These are phyloP conservation scores for Synaphobranchus kaupii DNA, from an alignment of 2,797 vertebrate species.

Conservation along the genomic window DNA sequence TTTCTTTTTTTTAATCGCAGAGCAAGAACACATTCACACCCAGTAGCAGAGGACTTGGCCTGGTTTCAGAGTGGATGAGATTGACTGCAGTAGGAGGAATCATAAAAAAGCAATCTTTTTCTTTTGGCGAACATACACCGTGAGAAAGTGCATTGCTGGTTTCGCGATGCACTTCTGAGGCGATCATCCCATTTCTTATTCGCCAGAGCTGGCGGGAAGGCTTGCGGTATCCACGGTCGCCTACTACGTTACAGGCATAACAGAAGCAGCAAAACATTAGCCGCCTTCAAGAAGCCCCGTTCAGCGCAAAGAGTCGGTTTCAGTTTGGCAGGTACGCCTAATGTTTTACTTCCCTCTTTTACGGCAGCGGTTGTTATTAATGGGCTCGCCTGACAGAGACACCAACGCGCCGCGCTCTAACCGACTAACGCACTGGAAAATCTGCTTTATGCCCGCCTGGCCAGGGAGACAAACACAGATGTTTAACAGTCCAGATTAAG, in stretches of 20 bases:
- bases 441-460: neutral
- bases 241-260: neutral
- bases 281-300: neutral
- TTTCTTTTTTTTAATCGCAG: neutral
- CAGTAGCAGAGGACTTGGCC: neutral
- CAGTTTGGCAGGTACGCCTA: neutral
- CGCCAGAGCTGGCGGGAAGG: neutral
- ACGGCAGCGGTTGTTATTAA: neutral
- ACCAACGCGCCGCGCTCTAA: neutral
- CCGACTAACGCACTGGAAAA: neutral
- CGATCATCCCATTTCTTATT: no score
- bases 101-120: neutral
- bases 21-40: neutral
- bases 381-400: conserved; percentile 1
- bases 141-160: neutral
- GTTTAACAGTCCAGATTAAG: conserved; percentile 29
- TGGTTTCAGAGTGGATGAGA: neutral
- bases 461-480: neutral
- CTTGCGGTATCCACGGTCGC: neutral
- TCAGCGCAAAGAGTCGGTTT: neutral
- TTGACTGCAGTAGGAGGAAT: neutral
- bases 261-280: neutral
- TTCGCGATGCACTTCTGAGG: neutral
- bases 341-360: neutral
- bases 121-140: neutral